A percentile compares a stretch with the other conserved stretches of the same genome.
Evolutionary conservation across 1,140 invertebrate genomes (phyloP).

Genomic region (Sminthurinus signatus): DNA sequence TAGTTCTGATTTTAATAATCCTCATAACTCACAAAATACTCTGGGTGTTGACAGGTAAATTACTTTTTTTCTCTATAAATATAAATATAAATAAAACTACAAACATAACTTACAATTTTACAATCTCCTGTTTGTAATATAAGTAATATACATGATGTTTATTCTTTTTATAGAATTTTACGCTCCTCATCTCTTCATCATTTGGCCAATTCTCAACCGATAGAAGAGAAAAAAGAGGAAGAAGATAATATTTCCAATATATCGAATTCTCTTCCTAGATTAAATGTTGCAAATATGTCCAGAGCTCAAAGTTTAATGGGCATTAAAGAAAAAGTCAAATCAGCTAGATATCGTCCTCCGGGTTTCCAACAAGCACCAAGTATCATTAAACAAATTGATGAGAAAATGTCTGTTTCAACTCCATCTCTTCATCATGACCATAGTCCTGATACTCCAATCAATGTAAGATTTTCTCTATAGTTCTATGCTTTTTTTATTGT

Average conservation of each 20-base stretch:
- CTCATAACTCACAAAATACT: not conserved
- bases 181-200: constrained; percentile 39
- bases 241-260: constrained; percentile 31
- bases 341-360: constrained; percentile 74
- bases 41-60: constrained; percentile 23
- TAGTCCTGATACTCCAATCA: not conserved
- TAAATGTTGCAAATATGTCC: constrained; percentile 33
- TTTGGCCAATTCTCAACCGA: constrained; percentile 35
- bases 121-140: too few relatives aligned
- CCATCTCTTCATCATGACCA: constrained; percentile 30
- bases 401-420: constrained; percentile 33
- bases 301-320: constrained; percentile 32
- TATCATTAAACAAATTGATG: constrained; percentile 29
- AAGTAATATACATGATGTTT: too few relatives aligned
- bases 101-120: too few relatives aligned
- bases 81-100: too few relatives aligned
- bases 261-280: constrained; percentile 36
- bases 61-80: too few relatives aligned
- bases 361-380: constrained; percentile 56
- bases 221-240: constrained; percentile 35
- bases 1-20: constrained; percentile 27
- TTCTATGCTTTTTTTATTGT: too few relatives aligned
- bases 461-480: constrained; percentile 1
- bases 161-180: too few relatives aligned
- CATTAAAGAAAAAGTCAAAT: constrained; percentile 60